Conservation (phyloP, 1,140 invertebrate species). For the Conopomorpha cramerella region DNA sequence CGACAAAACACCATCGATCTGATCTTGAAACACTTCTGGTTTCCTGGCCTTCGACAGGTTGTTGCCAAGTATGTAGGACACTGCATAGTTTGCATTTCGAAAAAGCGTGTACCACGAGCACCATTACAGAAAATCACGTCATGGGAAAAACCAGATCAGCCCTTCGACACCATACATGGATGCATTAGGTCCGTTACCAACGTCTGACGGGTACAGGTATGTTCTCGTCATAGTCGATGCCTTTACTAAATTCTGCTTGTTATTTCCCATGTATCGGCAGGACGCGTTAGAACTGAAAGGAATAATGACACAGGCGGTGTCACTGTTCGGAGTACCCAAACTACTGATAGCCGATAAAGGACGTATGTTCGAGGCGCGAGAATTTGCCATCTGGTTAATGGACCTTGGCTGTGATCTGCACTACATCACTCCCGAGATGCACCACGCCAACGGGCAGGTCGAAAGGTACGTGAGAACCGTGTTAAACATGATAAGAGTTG, state of each 20-base stretch:
- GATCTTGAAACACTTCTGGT: constrained; percentile 12
- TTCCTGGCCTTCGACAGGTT: constrained; percentile 11
- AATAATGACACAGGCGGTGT: background rate
- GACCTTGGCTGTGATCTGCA: constrained; percentile 1
- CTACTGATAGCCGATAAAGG: constrained; percentile 2
- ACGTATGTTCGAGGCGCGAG: background rate
- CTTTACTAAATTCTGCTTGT: constrained; percentile 3
- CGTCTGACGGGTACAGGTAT: constrained; percentile 2
- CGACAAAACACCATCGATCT: constrained; percentile 9
- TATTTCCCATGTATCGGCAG: background rate
- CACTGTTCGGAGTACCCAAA: constrained; percentile 2
- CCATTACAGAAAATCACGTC: constrained; percentile 5
- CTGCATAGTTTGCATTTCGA: constrained; percentile 7
- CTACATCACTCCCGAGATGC: constrained; percentile 7
- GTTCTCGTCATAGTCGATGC: constrained; percentile 7
- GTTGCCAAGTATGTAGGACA: constrained; percentile 10
- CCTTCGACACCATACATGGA: constrained; percentile 12
- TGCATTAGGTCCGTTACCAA: constrained; percentile 8
- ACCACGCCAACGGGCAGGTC: too few relatives aligned
- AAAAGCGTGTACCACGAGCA: constrained; percentile 1
- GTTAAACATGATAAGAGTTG: too few relatives aligned
- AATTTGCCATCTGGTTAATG: background rate
- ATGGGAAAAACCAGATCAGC: constrained; percentile 5
- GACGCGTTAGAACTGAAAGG: constrained; percentile 1
- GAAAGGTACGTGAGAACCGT: too few relatives aligned